phyloP scores from a whole-genome alignment of 2,888 invertebrate species.

The Ommatoiulus sabulosus region DNA sequence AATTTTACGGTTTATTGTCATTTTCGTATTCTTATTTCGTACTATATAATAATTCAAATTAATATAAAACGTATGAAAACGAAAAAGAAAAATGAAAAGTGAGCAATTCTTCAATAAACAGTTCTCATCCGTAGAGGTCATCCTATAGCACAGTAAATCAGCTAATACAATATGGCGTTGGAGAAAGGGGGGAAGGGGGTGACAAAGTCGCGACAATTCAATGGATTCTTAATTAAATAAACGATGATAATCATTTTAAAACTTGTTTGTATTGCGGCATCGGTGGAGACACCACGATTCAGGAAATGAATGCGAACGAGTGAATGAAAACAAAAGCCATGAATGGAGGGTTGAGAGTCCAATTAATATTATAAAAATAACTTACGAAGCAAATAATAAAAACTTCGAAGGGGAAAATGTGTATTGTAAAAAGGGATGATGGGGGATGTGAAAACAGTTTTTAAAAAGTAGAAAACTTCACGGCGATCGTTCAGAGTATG shows the following conservation, averaged over 20 bases:
- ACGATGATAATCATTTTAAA: background rate
- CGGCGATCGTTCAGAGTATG: background rate
- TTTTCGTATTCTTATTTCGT: background rate
- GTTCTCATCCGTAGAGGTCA: background rate
- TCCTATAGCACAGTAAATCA: background rate
- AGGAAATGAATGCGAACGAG: background rate
- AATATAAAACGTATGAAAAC: constrained; percentile 38
- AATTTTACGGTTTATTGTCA: background rate
- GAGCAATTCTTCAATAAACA: constrained; percentile 38
- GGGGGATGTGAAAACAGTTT: background rate
- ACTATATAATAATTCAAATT: background rate
- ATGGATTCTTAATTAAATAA: constrained; percentile 37
- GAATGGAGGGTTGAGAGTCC: background rate
- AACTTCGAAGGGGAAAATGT: background rate
- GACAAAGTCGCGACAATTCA: background rate
- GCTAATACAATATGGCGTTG: background rate
- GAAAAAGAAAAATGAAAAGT: background rate
- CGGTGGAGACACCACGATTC: background rate
- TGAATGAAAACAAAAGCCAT: background rate
- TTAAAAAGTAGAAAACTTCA: constrained; percentile 21
- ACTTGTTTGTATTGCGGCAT: background rate
- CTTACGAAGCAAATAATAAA: background rate
- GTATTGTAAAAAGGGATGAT: background rate
- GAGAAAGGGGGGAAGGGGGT: background rate
- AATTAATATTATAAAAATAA: constrained; percentile 16